Evolutionary conservation across 2,797 vertebrate species (phyloP).

Genomic region (Coregonus suidteri): DNA sequence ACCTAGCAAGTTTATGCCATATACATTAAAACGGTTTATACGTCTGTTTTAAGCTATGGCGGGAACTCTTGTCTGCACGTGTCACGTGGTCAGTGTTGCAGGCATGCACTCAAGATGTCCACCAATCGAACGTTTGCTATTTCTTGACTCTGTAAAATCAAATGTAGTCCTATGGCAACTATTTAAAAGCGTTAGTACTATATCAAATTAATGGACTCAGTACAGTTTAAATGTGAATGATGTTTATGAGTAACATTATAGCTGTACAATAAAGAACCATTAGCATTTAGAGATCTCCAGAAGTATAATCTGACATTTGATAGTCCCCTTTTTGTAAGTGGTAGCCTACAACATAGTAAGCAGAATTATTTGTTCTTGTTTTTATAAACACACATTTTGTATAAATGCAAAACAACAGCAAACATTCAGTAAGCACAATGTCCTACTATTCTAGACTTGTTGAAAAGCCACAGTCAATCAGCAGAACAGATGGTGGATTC

Average conservation of each 20-base stretch:
- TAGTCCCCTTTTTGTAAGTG: background rate
- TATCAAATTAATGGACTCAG: background rate
- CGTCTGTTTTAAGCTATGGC: too few relatives aligned
- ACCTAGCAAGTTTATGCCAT: too few relatives aligned
- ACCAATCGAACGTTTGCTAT: too few relatives aligned
- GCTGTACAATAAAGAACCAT: constrained; percentile 22
- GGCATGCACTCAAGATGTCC: too few relatives aligned
- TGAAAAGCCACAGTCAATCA: background rate
- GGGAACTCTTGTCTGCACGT: too few relatives aligned
- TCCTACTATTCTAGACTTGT: background rate
- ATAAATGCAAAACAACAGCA: background rate
- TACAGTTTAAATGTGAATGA: constrained; percentile 11
- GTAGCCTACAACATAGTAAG: background rate
- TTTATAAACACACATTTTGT: background rate
- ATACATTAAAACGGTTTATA: too few relatives aligned
- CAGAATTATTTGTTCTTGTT: background rate
- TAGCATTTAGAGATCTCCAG: background rate
- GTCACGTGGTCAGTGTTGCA: too few relatives aligned
- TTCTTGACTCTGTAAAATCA: too few relatives aligned
- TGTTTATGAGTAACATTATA: constrained; percentile 41
- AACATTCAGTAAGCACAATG: background rate
- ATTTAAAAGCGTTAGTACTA: too few relatives aligned
- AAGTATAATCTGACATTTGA: background rate
- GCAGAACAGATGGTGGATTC: background rate
- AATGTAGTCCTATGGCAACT: too few relatives aligned